Evolutionary conservation across 2,113 vertebrate species (phyloP).

Genomic region (Okapia johnstoni): DNA sequence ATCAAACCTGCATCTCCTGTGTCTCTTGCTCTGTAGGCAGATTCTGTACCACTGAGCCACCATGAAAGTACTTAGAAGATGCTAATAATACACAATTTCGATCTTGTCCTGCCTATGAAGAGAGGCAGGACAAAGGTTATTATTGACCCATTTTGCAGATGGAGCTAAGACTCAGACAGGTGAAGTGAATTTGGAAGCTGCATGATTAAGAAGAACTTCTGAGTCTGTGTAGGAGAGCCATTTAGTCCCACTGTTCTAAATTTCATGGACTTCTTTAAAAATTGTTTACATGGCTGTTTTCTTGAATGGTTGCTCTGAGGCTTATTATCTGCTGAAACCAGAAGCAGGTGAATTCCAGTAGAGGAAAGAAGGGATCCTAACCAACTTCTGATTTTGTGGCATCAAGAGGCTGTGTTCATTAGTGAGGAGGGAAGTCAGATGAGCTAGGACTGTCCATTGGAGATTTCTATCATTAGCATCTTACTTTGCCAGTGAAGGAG

Average conservation of each 20-base stretch:
- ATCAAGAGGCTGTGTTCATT: neutral
- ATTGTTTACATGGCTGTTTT: neutral
- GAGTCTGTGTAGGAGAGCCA: neutral
- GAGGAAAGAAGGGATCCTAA: neutral
- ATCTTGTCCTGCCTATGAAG: neutral
- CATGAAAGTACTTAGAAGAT: neutral
- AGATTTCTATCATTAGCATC: conserved; percentile 48
- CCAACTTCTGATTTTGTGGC: neutral
- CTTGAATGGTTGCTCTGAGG: neutral
- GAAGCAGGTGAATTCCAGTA: neutral
- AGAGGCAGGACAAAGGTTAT: neutral
- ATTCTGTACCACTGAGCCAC: neutral
- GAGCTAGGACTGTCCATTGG: conserved; percentile 6
- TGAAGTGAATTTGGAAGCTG: neutral
- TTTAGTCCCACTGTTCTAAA: neutral
- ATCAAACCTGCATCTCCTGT: neutral
- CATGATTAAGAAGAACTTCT: neutral
- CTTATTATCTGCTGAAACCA: neutral
- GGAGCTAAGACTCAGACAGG: neutral
- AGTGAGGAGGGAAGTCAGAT: conserved; percentile 42
- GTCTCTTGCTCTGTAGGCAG: neutral
- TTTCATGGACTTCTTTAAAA: neutral
- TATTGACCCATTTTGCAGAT: neutral
- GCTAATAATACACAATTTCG: neutral
- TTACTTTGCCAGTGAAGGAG: conserved; percentile 38